These are phyloP conservation scores for Thryonomys swinderianus DNA, from an alignment of 2,113 vertebrate species.

Conservation along the genomic window DNA sequence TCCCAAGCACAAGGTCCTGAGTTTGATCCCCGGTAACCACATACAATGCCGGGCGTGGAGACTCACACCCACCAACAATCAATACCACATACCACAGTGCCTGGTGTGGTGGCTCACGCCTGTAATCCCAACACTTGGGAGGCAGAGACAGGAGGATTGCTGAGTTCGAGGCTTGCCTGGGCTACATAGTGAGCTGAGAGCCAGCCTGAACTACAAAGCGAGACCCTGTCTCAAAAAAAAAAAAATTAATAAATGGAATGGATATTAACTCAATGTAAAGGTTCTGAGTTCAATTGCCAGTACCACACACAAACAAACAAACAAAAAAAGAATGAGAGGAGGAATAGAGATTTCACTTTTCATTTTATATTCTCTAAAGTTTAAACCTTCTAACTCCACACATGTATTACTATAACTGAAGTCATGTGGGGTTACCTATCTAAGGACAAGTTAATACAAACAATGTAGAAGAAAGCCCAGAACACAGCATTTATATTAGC, in stretches of 20 bases:
- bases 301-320: no score
- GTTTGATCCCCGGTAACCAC: no score
- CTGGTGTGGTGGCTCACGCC: no score
- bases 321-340: neutral
- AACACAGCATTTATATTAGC: neutral
- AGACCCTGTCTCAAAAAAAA: neutral
- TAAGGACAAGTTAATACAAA: neutral
- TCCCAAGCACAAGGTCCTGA: no score
- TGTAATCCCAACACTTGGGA: no score
- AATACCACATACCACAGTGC: no score
- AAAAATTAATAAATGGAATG: neutral
- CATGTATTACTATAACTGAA: constrained; percentile 22
- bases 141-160: no score
- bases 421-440: neutral
- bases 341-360: constrained; percentile 30
- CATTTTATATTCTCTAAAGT: neutral
- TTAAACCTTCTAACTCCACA: constrained; percentile 17
- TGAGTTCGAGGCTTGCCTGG: no score
- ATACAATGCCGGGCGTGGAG: no score
- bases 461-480: neutral
- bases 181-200: no score
- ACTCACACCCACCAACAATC: no score
- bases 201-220: no score
- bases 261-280: neutral
- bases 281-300: neutral